A percentile compares a stretch with the other conserved stretches of the same genome.
Evolutionary conservation across 2,888 invertebrate species (phyloP).

Genomic region (Eurytoma adleriae): DNA sequence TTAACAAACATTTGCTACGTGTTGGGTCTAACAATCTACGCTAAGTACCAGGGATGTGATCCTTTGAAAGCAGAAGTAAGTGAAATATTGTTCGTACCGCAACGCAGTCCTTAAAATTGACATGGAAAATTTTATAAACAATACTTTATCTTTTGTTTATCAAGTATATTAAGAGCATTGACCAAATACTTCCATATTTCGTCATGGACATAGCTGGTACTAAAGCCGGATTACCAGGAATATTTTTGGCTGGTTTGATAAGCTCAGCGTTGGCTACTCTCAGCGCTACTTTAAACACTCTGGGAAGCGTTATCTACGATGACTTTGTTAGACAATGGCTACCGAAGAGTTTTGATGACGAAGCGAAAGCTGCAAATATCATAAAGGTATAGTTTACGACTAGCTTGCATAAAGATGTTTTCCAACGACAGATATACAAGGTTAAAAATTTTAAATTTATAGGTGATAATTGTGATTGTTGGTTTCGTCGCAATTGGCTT

Average conservation of each 20-base stretch:
- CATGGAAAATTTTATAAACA: background rate
- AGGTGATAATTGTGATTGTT: slow-evolving; percentile 78
- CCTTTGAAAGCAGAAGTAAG: slow-evolving; percentile 78
- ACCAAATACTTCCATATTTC: slow-evolving; percentile 84
- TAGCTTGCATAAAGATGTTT: background rate
- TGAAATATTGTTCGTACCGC: background rate
- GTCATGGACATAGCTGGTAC: slow-evolving; percentile 82
- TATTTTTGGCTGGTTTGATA: slow-evolving; percentile 86
- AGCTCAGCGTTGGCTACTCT: slow-evolving; percentile 85
- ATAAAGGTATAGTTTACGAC: slow-evolving; percentile 77
- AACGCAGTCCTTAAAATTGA: background rate
- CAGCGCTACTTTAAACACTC: slow-evolving; percentile 81
- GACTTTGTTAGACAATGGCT: slow-evolving; percentile 80
- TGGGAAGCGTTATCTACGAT: slow-evolving; percentile 82
- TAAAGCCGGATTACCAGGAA: slow-evolving; percentile 84
- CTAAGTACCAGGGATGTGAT: slow-evolving; percentile 82
- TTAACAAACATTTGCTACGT: slow-evolving; percentile 72
- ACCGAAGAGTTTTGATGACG: slow-evolving; percentile 77
- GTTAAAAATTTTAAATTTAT: background rate
- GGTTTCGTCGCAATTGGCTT: slow-evolving; percentile 78
- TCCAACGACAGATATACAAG: too few relatives aligned
- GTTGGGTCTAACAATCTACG: slow-evolving; percentile 79
- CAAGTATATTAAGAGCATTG: slow-evolving; percentile 64
- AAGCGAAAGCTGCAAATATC: slow-evolving; percentile 77
- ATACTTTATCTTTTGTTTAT: background rate